Conservation (phyloP, 2,113 vertebrate species). For the Zosterops lateralis region DNA sequence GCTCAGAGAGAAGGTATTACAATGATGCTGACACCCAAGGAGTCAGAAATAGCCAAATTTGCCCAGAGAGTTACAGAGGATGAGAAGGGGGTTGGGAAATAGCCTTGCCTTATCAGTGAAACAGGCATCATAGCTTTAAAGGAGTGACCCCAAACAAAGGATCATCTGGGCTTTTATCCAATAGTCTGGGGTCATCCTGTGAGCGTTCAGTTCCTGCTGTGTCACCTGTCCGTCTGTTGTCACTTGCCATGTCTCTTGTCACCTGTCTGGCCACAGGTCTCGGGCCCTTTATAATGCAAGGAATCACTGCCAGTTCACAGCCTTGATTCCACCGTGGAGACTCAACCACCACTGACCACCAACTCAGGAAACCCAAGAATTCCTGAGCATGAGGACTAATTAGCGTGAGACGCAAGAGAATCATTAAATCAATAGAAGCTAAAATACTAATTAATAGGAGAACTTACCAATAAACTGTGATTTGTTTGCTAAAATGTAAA, state of each 20-base stretch:
- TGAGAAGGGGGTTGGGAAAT: background rate
- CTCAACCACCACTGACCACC: background rate
- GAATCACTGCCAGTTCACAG: background rate
- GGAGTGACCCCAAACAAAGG: background rate
- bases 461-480: background rate
- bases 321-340: background rate
- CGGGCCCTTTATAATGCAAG: background rate
- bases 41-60: background rate
- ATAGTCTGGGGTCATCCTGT: background rate
- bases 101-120: background rate
- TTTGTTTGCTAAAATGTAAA: background rate
- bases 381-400: background rate
- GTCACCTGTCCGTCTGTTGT: background rate
- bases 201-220: background rate
- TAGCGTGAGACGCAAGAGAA: background rate
- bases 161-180: background rate
- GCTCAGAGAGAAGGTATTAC: accelerated
- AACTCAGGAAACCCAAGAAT: background rate
- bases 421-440: background rate
- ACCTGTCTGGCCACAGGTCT: background rate
- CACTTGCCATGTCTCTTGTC: background rate
- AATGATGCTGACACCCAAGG: background rate
- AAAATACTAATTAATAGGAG: background rate
- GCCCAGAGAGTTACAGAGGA: background rate
- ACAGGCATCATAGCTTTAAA: background rate